phyloP scores from a whole-genome alignment of 2,888 invertebrate genomes.

The Anoncus sp. region DNA sequence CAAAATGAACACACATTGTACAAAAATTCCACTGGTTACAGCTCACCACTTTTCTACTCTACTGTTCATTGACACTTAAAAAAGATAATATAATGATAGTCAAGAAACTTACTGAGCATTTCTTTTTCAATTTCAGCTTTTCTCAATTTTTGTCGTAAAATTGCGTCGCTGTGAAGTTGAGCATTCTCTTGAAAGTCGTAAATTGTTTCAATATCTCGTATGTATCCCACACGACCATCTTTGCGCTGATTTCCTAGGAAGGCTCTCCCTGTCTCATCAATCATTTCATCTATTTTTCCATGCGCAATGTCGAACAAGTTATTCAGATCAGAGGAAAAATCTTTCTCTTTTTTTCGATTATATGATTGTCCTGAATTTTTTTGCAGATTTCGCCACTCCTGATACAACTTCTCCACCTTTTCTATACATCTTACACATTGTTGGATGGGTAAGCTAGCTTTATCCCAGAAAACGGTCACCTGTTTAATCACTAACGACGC shows the following conservation, averaged over 20 bases:
- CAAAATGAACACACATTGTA: too few relatives aligned
- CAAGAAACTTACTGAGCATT: too few relatives aligned
- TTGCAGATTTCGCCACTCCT: conserved; percentile 75
- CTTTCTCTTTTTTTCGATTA: conserved; percentile 41
- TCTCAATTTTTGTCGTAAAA: not conserved
- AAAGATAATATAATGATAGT: too few relatives aligned
- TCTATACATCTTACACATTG: conserved; percentile 53
- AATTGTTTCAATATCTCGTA: not conserved
- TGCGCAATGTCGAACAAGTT: conserved; percentile 60
- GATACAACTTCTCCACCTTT: conserved; percentile 68
- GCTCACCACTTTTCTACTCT: too few relatives aligned
- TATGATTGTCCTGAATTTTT: conserved; percentile 65
- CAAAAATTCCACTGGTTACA: too few relatives aligned
- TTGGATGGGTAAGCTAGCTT: conserved; percentile 58
- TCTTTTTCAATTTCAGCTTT: not conserved
- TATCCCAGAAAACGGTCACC: conserved; percentile 61
- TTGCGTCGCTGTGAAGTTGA: not conserved
- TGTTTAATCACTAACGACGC: conserved; percentile 53
- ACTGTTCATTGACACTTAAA: too few relatives aligned
- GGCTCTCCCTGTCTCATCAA: conserved; percentile 13
- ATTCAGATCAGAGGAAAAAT: conserved; percentile 48
- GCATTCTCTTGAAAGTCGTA: not conserved
- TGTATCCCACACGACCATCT: not conserved
- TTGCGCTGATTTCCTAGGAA: not conserved
- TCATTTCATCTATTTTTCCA: conserved; percentile 43